Base-by-base conservation (phyloP, 2,113 vertebrate genomes). In the Orthonyx spaldingii region DNA sequence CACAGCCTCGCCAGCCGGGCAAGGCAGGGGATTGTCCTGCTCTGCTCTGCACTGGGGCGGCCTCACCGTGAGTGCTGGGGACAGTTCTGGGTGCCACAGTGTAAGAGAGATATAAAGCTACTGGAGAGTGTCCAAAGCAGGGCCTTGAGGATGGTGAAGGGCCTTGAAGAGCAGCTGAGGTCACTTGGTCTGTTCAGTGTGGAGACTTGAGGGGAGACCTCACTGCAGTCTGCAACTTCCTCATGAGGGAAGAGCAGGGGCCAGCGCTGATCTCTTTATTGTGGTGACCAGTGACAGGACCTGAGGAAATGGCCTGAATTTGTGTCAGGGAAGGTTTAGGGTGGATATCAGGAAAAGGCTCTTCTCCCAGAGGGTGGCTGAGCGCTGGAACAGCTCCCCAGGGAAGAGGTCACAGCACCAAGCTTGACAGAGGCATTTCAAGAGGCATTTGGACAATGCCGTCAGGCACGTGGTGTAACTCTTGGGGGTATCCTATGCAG, bases 271-370 rank as follows among this genome's bases (percentile, higher is more conserved):
- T 14, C 59, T 49, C 30, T 63, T 8, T 41, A 37, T 32, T 23
- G 4, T 8, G 32, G 24, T 42, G 55, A 50, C 50, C 20, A 35
- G 46, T 16, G 46, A 42, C 44, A 50, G 37, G 19, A 44, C 19
- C 23, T 0, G 3, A 42, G 16, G 12, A 5, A 61, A 71, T 4
- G 80, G 37, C 7, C 56, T 44, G 32, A 21, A 14, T 2, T 1
- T 49, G 14, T n/a, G 16, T 24, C 3, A 83, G 8, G 21, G 56
- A 2, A 61, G 17, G 47, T 32, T 53, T 37, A 44, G 46, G 20
- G 1, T 44, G 39, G 21, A 1, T 44, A 26, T 16, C 0, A 35
- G 21, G 1, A 8, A 30, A 44, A 26, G 4, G 7, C 26, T 61
- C 7, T 44, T 44, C 47, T 44, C 32, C 5, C 26, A 32, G 32